Evolutionary conservation across 37 sponge, comb jelly and placozoan species (phyloP), one percentile per base, ranked within the genome.

Genomic region (Spongilla lacustris): DNA sequence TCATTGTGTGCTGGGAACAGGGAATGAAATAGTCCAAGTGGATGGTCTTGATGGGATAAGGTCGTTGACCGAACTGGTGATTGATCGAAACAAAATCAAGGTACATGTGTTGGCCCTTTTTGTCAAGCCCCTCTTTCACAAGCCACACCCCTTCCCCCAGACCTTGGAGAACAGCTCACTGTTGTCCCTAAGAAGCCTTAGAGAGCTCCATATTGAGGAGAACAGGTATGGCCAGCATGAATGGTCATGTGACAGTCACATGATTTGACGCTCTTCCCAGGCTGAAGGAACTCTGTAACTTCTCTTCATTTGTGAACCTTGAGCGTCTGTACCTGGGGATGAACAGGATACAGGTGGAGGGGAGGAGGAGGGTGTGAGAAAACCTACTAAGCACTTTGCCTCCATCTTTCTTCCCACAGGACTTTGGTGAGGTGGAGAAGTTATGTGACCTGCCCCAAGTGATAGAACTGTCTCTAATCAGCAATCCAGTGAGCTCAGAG

Each of bases 61-160:
- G 4, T 35, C 76, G 2, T 83, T 98, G 22, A 83, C 82, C 23
- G 99, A 98, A 78, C 89, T 98, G 14, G 99, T 98, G 10, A 73
- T 98, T 72, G 99, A 98, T 84, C 50, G 97, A 28, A 98, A 98
- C 74, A 98, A 93, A 75, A 91, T 98, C 2, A 95, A 97, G 88
- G 96, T 95, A 69, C 21, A 71, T 37, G 67, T 36, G 68, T 11
- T 24, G 0, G 48, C 28, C 28, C 26, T 72, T 72, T n/a, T n/a
- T n/a, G n/a, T n/a, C n/a, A 25, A 50, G 19, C 24, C 17, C 66
- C 22, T 2, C n/a, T 5, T 4, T 71, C 19, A 38, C 8, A 0
- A 17, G 14, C 25, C 38, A 0, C 21, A 0, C 31, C 38, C 1
- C 68, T 81, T 32, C 1, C 19, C 21, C 58, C 58, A 58, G 58